Conservation (phyloP, 2,113 vertebrate genomes). For the Halcyon malimbica region DNA sequence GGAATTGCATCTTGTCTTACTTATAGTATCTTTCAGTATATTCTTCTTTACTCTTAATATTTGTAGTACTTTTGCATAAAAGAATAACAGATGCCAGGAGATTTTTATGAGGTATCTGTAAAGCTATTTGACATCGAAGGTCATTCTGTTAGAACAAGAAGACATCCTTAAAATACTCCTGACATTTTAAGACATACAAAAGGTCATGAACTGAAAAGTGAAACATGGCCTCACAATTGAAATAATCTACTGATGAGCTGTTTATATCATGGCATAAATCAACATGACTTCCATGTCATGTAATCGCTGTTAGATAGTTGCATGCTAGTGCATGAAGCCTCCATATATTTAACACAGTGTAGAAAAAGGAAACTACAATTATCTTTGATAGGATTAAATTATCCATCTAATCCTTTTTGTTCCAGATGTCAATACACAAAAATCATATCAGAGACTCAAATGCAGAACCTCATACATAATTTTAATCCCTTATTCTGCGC, state of each 20-base stretch:
- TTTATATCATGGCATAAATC: neutral
- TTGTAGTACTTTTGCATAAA: neutral
- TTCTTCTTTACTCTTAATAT: neutral
- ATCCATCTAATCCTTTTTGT: slow-evolving; percentile 36
- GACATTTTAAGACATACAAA: neutral
- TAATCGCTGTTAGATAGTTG: neutral
- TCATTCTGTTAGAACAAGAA: neutral
- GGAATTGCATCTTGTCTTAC: neutral
- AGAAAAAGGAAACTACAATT: neutral
- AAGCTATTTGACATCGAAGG: neutral
- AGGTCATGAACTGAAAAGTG: neutral
- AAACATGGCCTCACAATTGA: neutral
- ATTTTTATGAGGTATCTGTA: neutral
- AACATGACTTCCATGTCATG: neutral
- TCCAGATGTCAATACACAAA: slow-evolving; percentile 35
- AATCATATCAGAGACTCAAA: slow-evolving; percentile 19
- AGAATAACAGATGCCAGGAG: neutral
- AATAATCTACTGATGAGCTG: neutral
- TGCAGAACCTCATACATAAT: neutral
- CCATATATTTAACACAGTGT: neutral
- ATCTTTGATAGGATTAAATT: slow-evolving; percentile 45
- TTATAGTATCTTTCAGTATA: neutral
- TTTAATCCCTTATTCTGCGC: neutral
- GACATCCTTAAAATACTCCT: neutral
- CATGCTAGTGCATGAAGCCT: neutral